phyloP scores from a whole-genome alignment of 2,797 vertebrate species.

The Momotus momota region DNA sequence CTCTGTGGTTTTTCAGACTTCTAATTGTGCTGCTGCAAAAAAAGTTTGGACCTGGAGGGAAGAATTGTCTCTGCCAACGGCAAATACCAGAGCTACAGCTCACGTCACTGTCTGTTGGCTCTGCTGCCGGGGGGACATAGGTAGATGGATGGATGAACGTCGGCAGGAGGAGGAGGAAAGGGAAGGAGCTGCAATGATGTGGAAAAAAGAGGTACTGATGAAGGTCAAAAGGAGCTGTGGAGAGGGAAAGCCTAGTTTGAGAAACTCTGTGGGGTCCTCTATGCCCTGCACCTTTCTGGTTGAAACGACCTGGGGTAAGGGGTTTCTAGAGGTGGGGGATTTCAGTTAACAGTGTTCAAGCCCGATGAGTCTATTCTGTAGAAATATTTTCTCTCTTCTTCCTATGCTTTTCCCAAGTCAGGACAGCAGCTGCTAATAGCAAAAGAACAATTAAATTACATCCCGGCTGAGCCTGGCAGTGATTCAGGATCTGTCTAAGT shows the following conservation, averaged over 20 bases:
- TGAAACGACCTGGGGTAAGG: neutral
- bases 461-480: neutral
- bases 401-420: neutral
- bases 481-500: neutral
- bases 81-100: neutral
- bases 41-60: neutral
- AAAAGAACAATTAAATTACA: neutral
- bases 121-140: neutral
- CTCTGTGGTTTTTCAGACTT: neutral
- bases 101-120: neutral
- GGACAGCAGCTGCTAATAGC: neutral
- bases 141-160: neutral
- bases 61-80: neutral
- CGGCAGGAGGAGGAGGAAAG: neutral
- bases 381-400: neutral
- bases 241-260: neutral
- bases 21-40: neutral
- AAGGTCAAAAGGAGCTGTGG: neutral
- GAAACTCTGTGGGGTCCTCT: neutral
- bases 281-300: neutral
- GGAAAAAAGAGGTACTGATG: neutral
- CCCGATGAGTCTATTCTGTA: neutral
- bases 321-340: neutral
- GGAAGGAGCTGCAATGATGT: neutral
- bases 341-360: neutral